Percentiles rank a stretch among this genome's conserved stretches.
phyloP scores from a whole-genome alignment of 1,140 invertebrate genomes.

The Daktulosphaira vitifoliae region DNA sequence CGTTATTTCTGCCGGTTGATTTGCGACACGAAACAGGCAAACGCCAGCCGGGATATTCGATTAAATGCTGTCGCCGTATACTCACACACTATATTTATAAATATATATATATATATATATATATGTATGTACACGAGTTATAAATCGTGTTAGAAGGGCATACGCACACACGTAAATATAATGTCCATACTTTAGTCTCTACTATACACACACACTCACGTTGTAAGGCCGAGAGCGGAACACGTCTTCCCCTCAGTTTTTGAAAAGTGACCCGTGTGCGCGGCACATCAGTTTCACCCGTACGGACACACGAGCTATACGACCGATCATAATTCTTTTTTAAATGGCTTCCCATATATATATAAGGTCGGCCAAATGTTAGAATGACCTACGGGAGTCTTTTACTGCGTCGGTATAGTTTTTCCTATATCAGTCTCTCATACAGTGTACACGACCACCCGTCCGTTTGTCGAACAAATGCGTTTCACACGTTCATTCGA shows the following conservation, averaged over 20 bases:
- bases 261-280: constrained; percentile 20
- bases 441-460: too few relatives aligned
- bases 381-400: too few relatives aligned
- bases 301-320: constrained; percentile 25
- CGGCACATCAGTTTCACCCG: constrained; percentile 29
- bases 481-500: constrained; percentile 19
- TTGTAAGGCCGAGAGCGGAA: not conserved
- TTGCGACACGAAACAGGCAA: constrained; percentile 20
- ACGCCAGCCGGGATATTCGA: constrained; percentile 4
- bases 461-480: constrained; percentile 2
- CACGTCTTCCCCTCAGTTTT: not conserved
- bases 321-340: constrained; percentile 31
- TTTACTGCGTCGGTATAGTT: not conserved
- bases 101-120: too few relatives aligned
- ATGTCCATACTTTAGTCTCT: not conserved
- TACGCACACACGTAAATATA: not conserved
- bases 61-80: constrained; percentile 2
- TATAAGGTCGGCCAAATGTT: constrained; percentile 2
- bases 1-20: constrained; percentile 33
- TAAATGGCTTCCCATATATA: constrained; percentile 30
- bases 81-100: too few relatives aligned
- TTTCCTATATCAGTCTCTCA: too few relatives aligned
- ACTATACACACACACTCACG: not conserved
- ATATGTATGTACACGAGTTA: not conserved
- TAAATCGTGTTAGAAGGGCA: constrained; percentile 10